Evolutionary conservation across 2,113 vertebrate species (phyloP), one percentile per base, ranked within the genome.

Genomic region (Bettongia penicillata): DNA sequence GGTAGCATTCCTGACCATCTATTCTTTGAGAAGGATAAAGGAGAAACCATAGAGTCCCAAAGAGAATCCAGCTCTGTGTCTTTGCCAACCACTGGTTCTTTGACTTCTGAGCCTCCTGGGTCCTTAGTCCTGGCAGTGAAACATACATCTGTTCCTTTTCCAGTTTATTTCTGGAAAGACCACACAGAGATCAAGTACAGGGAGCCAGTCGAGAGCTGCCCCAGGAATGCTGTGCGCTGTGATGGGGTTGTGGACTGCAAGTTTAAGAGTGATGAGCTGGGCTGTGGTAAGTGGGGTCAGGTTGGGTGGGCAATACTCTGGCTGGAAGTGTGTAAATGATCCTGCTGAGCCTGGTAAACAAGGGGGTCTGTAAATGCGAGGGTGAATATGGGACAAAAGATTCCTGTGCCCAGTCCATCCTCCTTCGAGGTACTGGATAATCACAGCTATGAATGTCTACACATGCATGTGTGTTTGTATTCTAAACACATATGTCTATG

Each of bases 101-200:
- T 96, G 97, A 96, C 93, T 97, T 23, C 93, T 49, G n/a, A 31
- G n/a, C 14, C 14, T 95, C 93, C n/a, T 8, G 26, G 84, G 61
- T 11, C 25, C 14, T 6, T 0, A 26, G 91, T 24, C 25, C 68
- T 53, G 47, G 51, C 28, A 0, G 10, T 95, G 92, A 97, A 91
- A 0, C 0, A 0, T 0, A 19, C 0, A 0, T 43, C 28, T 8
- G 1, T 51, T 96, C 94, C 16, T 2, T 90, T 95, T 95, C 11
- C 95, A 99, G 99, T 99, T 94, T 97, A 98, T 97, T 98, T 99
- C 98, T 99, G 99, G 99, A 23, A 97, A 23, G 98, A 98, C 0
- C 97, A 98, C 97, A 98, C 98, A 0, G 97, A 97, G 57, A 98
- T 99, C 2, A 95, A 98, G 91, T 98, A 99, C 97, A 99, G 98